Conservation (phyloP, 1,140 invertebrate genomes). For the Mylabris phalerata region DNA sequence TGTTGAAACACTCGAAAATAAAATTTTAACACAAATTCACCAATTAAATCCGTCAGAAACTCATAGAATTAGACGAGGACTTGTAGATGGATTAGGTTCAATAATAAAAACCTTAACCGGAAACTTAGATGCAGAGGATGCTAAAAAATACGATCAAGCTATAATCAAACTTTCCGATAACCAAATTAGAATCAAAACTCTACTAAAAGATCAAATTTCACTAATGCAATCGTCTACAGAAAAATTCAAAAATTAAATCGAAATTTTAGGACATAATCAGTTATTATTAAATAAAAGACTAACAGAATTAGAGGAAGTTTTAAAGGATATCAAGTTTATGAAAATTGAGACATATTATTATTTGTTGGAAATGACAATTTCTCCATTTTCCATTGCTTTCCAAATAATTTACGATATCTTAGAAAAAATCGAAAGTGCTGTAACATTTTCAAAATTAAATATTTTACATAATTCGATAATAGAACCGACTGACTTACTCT, state of each 20-base stretch:
- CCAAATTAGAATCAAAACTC: slow-evolving; percentile 11
- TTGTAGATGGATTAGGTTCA: slow-evolving; percentile 12
- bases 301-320: not conserved
- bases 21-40: too few species aligned
- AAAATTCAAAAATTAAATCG: not conserved
- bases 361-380: not conserved
- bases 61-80: too few species aligned
- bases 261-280: not conserved
- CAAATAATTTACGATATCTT: not conserved
- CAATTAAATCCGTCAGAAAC: too few species aligned
- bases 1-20: too few species aligned
- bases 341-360: too few species aligned
- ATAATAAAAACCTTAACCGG: slow-evolving; percentile 3
- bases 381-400: not conserved
- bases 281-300: not conserved
- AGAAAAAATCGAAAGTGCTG: not conserved
- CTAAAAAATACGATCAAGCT: not conserved
- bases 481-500: not conserved
- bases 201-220: not conserved
- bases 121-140: not conserved
- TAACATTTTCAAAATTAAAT: not conserved
- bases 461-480: not conserved
- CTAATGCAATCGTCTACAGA: not conserved
- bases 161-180: not conserved
- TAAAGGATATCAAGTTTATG: too few species aligned